A percentile compares a stretch with the other conserved stretches of the same genome.
These are phyloP conservation scores for Neomorphus geoffroyi DNA, from an alignment of 2,797 vertebrate genomes.

Conservation along the genomic window DNA sequence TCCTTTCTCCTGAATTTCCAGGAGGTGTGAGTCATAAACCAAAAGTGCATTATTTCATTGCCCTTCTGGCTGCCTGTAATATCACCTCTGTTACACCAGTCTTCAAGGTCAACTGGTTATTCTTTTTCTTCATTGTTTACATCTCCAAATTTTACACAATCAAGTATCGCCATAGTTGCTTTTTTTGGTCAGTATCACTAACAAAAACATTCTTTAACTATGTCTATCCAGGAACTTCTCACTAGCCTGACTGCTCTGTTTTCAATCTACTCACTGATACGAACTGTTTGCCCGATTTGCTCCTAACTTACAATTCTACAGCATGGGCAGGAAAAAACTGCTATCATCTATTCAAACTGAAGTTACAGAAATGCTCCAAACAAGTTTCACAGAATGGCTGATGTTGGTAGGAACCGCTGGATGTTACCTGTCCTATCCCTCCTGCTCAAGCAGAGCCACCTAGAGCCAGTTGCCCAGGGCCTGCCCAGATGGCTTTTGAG, in stretches of 20 bases:
- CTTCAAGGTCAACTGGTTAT: not conserved
- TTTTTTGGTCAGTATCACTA: not conserved
- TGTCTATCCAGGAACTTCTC: not conserved
- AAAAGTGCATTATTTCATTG: not conserved
- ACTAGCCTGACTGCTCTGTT: not conserved
- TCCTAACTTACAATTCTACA: not conserved
- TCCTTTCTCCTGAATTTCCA: not conserved
- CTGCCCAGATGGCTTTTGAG: fast-evolving
- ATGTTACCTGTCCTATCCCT: not conserved
- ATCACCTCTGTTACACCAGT: fast-evolving
- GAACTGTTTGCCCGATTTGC: not conserved
- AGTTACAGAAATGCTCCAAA: not conserved
- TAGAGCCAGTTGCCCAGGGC: not conserved
- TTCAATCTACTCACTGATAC: not conserved
- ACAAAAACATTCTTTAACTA: not conserved
- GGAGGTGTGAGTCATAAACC: not conserved
- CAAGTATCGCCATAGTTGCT: not conserved
- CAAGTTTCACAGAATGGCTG: not conserved
- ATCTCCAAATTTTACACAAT: not conserved
- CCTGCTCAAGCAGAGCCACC: not conserved
- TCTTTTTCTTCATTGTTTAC: not conserved
- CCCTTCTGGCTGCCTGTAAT: not conserved
- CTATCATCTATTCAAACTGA: not conserved
- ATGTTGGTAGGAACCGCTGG: not conserved
- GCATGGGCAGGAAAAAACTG: not conserved